phyloP scores from a whole-genome alignment of 2,888 invertebrate species.

The Drosophila infuscata region DNA sequence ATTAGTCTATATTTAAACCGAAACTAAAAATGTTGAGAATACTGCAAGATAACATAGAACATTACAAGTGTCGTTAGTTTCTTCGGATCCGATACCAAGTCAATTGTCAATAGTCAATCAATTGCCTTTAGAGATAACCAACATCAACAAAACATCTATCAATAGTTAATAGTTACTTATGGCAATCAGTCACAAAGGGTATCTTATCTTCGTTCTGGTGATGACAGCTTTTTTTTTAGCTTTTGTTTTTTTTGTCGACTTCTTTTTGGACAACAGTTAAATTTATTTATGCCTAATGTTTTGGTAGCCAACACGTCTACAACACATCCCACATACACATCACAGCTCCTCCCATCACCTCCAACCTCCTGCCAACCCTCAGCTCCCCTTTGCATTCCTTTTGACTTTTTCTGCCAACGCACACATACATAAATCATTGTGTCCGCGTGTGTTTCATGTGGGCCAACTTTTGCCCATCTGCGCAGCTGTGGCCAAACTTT shows the following conservation, averaged over 20 bases:
- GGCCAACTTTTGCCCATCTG: slow-evolving; percentile 47
- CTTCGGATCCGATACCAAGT: background rate
- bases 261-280: slow-evolving; percentile 50
- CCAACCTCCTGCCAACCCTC: background rate
- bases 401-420: slow-evolving; percentile 40
- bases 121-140: background rate
- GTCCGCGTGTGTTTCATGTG: slow-evolving; percentile 36
- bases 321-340: slow-evolving; percentile 2
- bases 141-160: background rate
- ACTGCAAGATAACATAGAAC: background rate
- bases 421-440: slow-evolving; percentile 68
- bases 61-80: background rate
- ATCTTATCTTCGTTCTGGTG: slow-evolving; percentile 43
- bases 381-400: slow-evolving; percentile 7
- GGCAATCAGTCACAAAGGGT: slow-evolving; percentile 33
- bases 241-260: background rate
- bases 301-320: slow-evolving; percentile 51
- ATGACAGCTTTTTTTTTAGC: slow-evolving; percentile 5
- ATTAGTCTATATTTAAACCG: background rate
- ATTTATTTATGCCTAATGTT: slow-evolving; percentile 73
- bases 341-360: background rate
- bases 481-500: slow-evolving; percentile 62
- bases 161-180: background rate
- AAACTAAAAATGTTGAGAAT: background rate
- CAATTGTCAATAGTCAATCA: slow-evolving; percentile 21